Evolutionary conservation across 2,113 vertebrate species (phyloP), one percentile per base, ranked within the genome.

Genomic region (Pardalotus punctatus): DNA sequence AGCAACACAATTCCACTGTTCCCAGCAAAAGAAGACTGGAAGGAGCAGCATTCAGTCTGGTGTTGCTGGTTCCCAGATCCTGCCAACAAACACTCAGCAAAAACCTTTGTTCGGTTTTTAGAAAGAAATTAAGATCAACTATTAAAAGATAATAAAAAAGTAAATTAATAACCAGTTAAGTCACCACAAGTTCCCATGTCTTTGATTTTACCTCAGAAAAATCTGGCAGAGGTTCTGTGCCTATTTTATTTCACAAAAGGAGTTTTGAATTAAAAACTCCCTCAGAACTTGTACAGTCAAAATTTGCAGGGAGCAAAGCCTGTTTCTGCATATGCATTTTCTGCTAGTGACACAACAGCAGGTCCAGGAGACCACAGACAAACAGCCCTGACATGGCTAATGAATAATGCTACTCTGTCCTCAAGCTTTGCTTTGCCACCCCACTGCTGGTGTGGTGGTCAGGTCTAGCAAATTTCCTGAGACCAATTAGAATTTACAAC

Each of bases 131-230:
- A 89, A 87, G 17, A 23, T 24, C 22, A 58, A 29, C 22, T 27
- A 43, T 69, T 95, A 83, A 86, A 86, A 84, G 53, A 64, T 51
- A 54, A 78, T 69, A 14, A n/a, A 74, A 65, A 84, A 74, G 35
- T 85, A 89, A 96, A 94, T 82, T 28, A 85, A 90, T 81, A 95
- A 81, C 81, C 47, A 51, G 5, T 93, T 36, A 76, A 60, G 12
- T 71, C 77, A 84, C 21, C 18, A 45, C 5, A 38, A 71, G 29
- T 74, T 84, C 45, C 10, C 36, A 79, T 60, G 29, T 43, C 27
- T 74, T 28, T 50, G 51, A 67, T 62, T 73, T 80, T 36, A 50
- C 62, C 69, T 86, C 56, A 65, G 64, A 56, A 88, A 61, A 76
- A 67, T 27, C 36, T 53, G 14, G 20, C 36, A 85, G 36, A 28